A percentile compares a stretch with the other conserved stretches of the same genome.
phyloP scores from a whole-genome alignment of 2,888 invertebrate genomes.

The Heliconius sara region DNA sequence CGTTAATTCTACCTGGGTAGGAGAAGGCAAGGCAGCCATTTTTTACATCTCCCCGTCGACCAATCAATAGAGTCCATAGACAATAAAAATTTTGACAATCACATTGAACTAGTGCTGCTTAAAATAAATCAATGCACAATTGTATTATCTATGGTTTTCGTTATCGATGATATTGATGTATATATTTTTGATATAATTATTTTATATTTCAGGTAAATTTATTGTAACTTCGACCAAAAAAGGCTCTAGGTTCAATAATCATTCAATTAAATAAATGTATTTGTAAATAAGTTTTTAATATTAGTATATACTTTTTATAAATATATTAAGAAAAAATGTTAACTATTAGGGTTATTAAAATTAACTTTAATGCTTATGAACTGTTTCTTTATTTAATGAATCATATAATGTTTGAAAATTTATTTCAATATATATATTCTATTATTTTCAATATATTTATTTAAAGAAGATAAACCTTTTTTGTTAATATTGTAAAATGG shows the following conservation, averaged over 20 bases:
- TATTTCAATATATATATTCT: slow-evolving; percentile 52
- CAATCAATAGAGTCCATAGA: slow-evolving; percentile 83
- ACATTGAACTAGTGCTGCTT: slow-evolving; percentile 43
- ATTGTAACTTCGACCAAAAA: too few relatives aligned
- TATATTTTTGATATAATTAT: neutral
- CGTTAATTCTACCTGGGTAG: slow-evolving; percentile 88
- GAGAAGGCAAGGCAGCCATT: slow-evolving; percentile 94
- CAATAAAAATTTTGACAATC: slow-evolving; percentile 66
- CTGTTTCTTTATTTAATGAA: neutral
- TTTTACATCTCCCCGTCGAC: slow-evolving; percentile 85
- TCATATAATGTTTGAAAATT: neutral
- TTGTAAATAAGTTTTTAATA: too few relatives aligned
- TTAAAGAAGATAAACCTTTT: slow-evolving; percentile 60
- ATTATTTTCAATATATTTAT: too few relatives aligned
- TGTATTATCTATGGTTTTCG: neutral
- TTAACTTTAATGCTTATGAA: neutral
- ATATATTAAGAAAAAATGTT: neutral
- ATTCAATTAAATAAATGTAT: too few relatives aligned
- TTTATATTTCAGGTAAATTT: neutral
- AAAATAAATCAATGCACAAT: slow-evolving; percentile 14
- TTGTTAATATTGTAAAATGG: slow-evolving; percentile 64
- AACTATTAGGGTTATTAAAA: neutral
- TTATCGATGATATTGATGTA: neutral
- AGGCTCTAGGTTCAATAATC: too few relatives aligned
- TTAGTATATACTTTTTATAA: neutral